Percentiles rank a stretch among this genome's conserved stretches.
These are phyloP conservation scores for Hylyphantes graminicola DNA, from an alignment of 1,140 invertebrate species.

Conservation along the genomic window DNA sequence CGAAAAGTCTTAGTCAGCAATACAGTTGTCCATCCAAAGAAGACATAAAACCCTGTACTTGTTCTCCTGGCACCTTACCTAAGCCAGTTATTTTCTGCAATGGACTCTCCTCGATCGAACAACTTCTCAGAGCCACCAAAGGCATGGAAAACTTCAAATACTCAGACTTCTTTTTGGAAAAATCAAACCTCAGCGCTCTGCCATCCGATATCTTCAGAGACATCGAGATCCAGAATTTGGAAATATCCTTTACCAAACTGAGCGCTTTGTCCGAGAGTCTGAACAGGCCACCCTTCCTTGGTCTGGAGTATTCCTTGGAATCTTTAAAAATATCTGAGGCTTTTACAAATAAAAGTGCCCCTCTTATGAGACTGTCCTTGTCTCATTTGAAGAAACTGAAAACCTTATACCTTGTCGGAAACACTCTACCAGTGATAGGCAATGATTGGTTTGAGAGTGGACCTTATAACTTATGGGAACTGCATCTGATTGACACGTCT, in stretches of 20 bases:
- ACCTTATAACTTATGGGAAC: slow-evolving; percentile 31
- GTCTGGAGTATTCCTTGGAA: slow-evolving; percentile 21
- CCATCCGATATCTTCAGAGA: slow-evolving; percentile 19
- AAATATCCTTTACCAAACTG: slow-evolving; percentile 30
- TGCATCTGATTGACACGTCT: slow-evolving; percentile 20
- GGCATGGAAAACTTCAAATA: slow-evolving; percentile 25
- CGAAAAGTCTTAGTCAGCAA: background rate
- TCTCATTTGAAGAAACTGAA: slow-evolving; percentile 50
- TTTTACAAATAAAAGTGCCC: slow-evolving; percentile 6
- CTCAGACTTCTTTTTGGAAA: background rate
- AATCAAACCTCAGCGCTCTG: slow-evolving; percentile 27
- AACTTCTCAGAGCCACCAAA: slow-evolving; percentile 3
- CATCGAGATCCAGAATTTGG: slow-evolving; percentile 19
- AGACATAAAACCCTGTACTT: slow-evolving; percentile 41
- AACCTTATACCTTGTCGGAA: slow-evolving; percentile 33
- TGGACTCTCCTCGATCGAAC: slow-evolving; percentile 3
- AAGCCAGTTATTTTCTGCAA: slow-evolving; percentile 20
- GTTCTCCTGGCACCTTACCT: background rate
- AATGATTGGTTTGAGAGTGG: slow-evolving; percentile 54
- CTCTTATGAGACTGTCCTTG: slow-evolving; percentile 16
- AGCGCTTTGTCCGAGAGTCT: slow-evolving; percentile 18
- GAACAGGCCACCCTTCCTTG: slow-evolving; percentile 27
- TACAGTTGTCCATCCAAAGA: slow-evolving; percentile 21
- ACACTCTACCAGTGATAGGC: slow-evolving; percentile 19
- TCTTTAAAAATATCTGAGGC: slow-evolving; percentile 21